A percentile compares a stretch with the other conserved stretches of the same genome.
Conservation (phyloP, 2,797 vertebrate genomes). For the Tapirus indicus region DNA sequence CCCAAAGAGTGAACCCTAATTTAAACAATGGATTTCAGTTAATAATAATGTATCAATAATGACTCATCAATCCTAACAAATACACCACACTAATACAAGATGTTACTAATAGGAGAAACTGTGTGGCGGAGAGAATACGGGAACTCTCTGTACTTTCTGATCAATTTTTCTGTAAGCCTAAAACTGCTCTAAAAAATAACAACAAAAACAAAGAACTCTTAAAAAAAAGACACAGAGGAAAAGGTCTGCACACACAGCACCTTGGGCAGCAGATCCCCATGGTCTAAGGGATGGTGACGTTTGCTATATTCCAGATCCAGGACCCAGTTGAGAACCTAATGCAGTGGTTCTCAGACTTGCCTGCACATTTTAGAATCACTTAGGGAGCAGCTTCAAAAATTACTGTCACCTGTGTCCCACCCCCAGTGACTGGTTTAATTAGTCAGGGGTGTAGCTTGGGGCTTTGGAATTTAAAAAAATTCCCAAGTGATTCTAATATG, state of each 20-base stretch:
- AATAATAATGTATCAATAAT: neutral
- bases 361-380: neutral
- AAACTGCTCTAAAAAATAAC: neutral
- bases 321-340: neutral
- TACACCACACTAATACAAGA: neutral
- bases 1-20: neutral
- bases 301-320: neutral
- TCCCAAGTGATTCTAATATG: neutral
- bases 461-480: neutral
- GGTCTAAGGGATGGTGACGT: neutral
- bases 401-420: neutral
- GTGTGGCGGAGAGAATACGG: neutral
- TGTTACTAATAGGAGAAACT: neutral
- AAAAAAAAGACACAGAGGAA: neutral
- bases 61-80: neutral
- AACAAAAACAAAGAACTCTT: neutral
- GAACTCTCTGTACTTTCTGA: neutral
- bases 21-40: neutral
- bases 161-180: neutral
- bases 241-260: neutral
- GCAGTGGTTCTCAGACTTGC: neutral
- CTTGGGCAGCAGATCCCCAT: fast-evolving
- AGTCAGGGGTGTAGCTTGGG: neutral
- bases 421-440: neutral
- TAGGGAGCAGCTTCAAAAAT: neutral